Conservation (phyloP, 2,113 vertebrate species). For the Electrona antarctica region DNA sequence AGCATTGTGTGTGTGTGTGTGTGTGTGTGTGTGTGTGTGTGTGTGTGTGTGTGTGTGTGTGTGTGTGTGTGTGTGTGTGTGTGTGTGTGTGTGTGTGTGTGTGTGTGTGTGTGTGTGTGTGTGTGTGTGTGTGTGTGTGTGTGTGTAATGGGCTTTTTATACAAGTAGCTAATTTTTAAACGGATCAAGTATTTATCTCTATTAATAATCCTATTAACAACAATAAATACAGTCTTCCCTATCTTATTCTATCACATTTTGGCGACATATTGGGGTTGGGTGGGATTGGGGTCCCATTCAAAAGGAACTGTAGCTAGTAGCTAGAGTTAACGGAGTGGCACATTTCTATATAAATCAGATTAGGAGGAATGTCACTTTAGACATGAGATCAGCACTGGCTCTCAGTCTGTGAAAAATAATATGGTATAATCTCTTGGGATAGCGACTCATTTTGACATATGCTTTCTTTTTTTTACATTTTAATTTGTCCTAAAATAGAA, state of each 20-base stretch:
- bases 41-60: too few relatives aligned
- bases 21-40: too few relatives aligned
- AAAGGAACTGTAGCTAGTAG: constrained; percentile 52
- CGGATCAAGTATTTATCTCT: constrained; percentile 52
- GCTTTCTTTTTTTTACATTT: constrained; percentile 59
- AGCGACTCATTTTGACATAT: constrained; percentile 65
- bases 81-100: too few relatives aligned
- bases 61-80: too few relatives aligned
- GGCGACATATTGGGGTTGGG: constrained; percentile 29
- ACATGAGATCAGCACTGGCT: constrained; percentile 61
- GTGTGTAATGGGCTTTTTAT: background rate
- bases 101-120: too few relatives aligned
- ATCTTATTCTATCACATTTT: constrained; percentile 50
- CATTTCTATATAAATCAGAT: constrained; percentile 77
- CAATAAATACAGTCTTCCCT: constrained; percentile 60
- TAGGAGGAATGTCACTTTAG: constrained; percentile 68
- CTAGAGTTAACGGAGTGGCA: constrained; percentile 67
- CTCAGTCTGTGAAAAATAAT: constrained; percentile 66
- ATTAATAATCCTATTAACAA: constrained; percentile 74
- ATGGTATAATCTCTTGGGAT: constrained; percentile 63
- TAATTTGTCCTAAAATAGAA: constrained; percentile 70
- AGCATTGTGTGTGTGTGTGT: too few relatives aligned
- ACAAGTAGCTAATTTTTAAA: constrained; percentile 30
- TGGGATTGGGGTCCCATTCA: constrained; percentile 21
- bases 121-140: too few relatives aligned